A percentile compares a stretch with the other conserved stretches of the same genome.
Evolutionary conservation across 2,888 invertebrate genomes (phyloP).

Genomic region (Melolontha melolontha): DNA sequence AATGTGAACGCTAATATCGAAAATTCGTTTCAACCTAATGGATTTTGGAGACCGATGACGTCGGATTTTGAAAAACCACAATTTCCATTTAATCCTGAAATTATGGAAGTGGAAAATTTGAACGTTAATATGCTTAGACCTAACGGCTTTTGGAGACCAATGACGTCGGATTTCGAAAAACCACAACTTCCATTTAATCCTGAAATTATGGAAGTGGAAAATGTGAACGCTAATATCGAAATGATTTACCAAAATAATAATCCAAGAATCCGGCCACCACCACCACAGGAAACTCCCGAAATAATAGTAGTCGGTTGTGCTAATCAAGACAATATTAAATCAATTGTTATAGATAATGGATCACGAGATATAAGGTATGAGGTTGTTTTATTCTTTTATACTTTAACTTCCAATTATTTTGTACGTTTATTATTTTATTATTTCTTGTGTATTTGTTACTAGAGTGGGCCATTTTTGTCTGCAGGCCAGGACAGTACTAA

Average conservation of each 20-base stretch:
- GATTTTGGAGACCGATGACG: slow-evolving; percentile 53
- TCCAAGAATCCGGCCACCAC: slow-evolving; percentile 11
- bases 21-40: too few relatives aligned
- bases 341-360: slow-evolving; percentile 84
- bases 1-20: slow-evolving; percentile 17
- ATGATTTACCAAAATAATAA: slow-evolving; percentile 39
- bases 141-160: slow-evolving; percentile 52
- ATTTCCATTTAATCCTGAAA: slow-evolving; percentile 25
- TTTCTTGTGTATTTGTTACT: too few relatives aligned
- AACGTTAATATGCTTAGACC: slow-evolving; percentile 36
- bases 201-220: slow-evolving; percentile 38
- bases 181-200: slow-evolving; percentile 24
- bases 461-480: too few relatives aligned
- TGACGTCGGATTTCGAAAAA: slow-evolving; percentile 48
- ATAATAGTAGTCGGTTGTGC: slow-evolving; percentile 67
- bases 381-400: too few relatives aligned
- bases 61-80: slow-evolving; percentile 45
- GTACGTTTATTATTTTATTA: too few relatives aligned
- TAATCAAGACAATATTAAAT: slow-evolving; percentile 78
- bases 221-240: slow-evolving; percentile 14
- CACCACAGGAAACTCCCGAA: slow-evolving; percentile 36
- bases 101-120: slow-evolving; percentile 34
- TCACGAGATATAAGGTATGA: slow-evolving; percentile 76
- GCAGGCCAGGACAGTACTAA: too few relatives aligned
- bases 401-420: too few relatives aligned